Evolutionary conservation across 2,113 vertebrate genomes (phyloP).

Genomic region (Scalopus aquaticus): DNA sequence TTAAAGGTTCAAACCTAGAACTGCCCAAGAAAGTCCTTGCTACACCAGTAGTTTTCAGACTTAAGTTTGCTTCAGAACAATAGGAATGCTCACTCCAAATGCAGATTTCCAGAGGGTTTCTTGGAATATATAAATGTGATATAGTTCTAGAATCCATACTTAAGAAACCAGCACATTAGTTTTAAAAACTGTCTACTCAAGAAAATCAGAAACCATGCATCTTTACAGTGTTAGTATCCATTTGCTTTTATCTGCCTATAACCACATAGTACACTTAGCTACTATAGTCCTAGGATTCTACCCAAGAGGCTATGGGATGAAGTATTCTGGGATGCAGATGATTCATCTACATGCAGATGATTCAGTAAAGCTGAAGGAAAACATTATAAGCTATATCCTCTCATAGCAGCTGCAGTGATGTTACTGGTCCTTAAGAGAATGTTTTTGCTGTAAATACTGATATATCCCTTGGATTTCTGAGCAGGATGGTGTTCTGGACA

Average conservation of each 20-base stretch:
- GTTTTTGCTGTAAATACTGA: neutral
- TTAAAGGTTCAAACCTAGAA: conserved; percentile 11
- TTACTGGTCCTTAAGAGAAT: neutral
- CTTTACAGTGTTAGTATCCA: neutral
- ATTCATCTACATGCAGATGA: neutral
- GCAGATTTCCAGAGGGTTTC: neutral
- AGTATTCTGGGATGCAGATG: too few relatives aligned
- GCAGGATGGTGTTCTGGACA: neutral
- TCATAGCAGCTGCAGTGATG: neutral
- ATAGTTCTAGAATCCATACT: neutral
- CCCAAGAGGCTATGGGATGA: neutral
- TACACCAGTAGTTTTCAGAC: neutral
- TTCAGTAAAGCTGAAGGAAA: conserved; percentile 8
- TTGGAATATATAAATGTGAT: neutral
- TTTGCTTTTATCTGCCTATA: conserved; percentile 36
- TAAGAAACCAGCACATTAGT: neutral
- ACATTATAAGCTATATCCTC: neutral
- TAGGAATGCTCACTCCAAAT: neutral
- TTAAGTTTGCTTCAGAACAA: neutral
- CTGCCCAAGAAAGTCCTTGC: neutral
- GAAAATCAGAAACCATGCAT: neutral
- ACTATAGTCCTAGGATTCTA: neutral
- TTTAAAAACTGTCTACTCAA: neutral
- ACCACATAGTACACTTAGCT: neutral
- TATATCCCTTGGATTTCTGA: neutral